Conservation (phyloP, 2,113 vertebrate genomes). For the Nanorana parkeri region DNA sequence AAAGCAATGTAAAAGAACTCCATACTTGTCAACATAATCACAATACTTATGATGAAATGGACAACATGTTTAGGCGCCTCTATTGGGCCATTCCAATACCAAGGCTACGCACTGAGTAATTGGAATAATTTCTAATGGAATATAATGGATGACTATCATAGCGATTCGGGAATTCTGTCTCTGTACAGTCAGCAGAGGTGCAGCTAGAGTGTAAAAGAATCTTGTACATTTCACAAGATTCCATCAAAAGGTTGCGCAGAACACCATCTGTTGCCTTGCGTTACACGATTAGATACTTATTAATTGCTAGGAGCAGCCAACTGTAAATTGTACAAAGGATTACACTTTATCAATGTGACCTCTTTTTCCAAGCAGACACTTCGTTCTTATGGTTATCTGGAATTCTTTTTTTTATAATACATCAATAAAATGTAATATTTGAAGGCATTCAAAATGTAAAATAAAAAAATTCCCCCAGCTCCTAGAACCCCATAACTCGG, state of each 20-base stretch:
- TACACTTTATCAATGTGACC: slow-evolving; percentile 31
- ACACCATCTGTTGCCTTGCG: slow-evolving; percentile 37
- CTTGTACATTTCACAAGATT: slow-evolving; percentile 24
- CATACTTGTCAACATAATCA: no score
- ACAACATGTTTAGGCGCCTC: no score
- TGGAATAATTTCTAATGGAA: no score
- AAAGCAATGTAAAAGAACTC: no score
- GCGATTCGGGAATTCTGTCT: no score
- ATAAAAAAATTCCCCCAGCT: no score
- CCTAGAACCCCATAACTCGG: no score
- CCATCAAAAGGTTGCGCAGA: slow-evolving; percentile 12
- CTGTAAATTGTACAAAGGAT: slow-evolving; percentile 49
- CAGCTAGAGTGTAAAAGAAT: neutral
- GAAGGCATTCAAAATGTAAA: no score
- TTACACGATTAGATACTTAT: slow-evolving; percentile 46
- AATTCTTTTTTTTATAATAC: neutral
- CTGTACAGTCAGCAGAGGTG: neutral
- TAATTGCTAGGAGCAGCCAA: slow-evolving; percentile 25
- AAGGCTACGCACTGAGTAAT: no score
- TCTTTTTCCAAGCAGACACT: neutral
- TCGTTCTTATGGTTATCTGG: neutral
- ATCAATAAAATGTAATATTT: neutral
- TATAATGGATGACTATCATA: no score
- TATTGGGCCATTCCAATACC: no score
- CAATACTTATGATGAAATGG: no score